Evolutionary conservation across 2,113 vertebrate species (phyloP).

Genomic region (Naja naja): DNA sequence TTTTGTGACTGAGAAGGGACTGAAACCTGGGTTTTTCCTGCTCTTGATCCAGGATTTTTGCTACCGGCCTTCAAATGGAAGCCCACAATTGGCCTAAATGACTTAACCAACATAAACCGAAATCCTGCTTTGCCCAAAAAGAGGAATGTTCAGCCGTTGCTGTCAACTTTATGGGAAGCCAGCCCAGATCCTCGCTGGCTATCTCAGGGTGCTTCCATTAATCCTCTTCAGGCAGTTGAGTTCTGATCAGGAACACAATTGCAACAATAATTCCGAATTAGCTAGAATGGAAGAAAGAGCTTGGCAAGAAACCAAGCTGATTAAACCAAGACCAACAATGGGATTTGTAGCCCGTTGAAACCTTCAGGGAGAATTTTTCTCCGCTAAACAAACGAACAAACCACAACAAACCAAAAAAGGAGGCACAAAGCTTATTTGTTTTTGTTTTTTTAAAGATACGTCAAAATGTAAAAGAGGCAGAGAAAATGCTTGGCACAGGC

Average conservation of each 20-base stretch:
- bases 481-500: not conserved
- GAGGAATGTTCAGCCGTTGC: not conserved
- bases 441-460: not conserved
- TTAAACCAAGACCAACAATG: not conserved
- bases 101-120: not conserved
- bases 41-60: not conserved
- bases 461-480: not conserved
- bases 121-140: not conserved
- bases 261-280: not conserved
- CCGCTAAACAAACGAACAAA: not conserved
- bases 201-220: not conserved
- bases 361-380: not conserved
- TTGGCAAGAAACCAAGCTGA: not conserved
- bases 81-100: not conserved
- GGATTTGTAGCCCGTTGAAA: not conserved
- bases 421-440: not conserved
- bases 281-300: not conserved
- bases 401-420: not conserved
- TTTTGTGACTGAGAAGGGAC: not conserved
- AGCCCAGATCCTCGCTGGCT: not conserved
- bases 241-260: not conserved
- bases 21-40: not conserved
- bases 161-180: not conserved
- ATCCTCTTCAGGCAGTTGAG: not conserved
- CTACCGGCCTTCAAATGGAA: not conserved